These are phyloP conservation scores for Copsychus sechellarum DNA, from an alignment of 2,113 vertebrate species.

Conservation along the genomic window DNA sequence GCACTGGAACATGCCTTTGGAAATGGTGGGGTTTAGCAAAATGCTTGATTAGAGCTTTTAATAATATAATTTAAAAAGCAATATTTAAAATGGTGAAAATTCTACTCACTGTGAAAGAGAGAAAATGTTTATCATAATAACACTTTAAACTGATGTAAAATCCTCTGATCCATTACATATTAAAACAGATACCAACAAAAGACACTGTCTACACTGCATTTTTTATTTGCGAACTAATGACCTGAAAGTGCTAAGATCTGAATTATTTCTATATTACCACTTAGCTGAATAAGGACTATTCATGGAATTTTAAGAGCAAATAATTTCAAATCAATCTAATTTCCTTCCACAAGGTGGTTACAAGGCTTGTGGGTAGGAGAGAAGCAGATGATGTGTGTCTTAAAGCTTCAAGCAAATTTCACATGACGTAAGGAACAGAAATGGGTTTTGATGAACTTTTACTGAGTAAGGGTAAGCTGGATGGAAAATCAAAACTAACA, in stretches of 20 bases:
- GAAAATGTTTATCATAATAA: background rate
- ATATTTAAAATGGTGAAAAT: background rate
- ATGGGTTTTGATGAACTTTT: background rate
- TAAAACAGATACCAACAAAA: background rate
- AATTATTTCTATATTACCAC: background rate
- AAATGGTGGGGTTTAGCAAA: background rate
- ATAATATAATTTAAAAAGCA: background rate
- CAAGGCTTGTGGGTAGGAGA: background rate
- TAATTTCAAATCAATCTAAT: background rate
- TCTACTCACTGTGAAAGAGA: background rate
- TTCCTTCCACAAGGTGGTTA: background rate
- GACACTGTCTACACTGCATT: background rate
- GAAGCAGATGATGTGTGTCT: background rate
- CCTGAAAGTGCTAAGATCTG: background rate
- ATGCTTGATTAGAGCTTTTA: background rate
- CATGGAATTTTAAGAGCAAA: background rate
- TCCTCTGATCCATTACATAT: background rate
- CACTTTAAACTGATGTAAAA: background rate
- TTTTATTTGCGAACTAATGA: background rate
- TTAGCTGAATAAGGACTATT: background rate
- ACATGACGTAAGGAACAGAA: background rate
- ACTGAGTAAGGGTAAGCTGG: background rate
- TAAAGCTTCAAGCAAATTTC: background rate
- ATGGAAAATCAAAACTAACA: background rate
- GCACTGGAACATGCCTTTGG: background rate